These are phyloP conservation scores for Semnornis frantzii DNA, from an alignment of 2,113 vertebrate species.

Conservation along the genomic window DNA sequence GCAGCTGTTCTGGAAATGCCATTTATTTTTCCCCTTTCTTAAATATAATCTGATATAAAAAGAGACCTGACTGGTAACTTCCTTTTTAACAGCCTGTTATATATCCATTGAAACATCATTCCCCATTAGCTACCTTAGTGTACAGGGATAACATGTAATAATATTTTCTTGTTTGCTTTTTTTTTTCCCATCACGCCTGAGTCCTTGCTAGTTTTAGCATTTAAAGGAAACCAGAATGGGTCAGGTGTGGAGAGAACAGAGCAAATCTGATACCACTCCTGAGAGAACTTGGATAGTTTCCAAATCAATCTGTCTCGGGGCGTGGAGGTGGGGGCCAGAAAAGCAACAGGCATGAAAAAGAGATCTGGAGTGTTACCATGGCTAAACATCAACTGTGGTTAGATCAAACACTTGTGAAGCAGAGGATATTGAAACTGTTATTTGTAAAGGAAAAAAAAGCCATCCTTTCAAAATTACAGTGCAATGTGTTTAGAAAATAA, in stretches of 20 bases:
- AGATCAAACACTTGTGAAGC: conserved; percentile 52
- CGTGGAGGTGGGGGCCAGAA: background rate
- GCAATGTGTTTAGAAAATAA: conserved; percentile 48
- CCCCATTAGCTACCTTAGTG: background rate
- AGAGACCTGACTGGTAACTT: background rate
- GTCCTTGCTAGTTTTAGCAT: background rate
- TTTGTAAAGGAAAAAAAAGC: conserved; percentile 43
- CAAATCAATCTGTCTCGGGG: conserved; percentile 33
- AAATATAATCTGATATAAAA: conserved; percentile 1
- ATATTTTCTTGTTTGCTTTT: conserved; percentile 1
- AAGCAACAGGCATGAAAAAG: conserved; percentile 42
- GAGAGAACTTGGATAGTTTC: conserved; percentile 36
- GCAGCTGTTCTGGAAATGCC: background rate
- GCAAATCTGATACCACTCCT: conserved; percentile 15
- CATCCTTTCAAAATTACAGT: background rate
- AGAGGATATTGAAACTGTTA: conserved; percentile 24
- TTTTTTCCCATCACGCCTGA: background rate
- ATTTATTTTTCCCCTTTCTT: background rate
- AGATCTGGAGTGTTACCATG: conserved; percentile 29
- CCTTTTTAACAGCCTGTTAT: background rate
- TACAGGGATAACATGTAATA: background rate
- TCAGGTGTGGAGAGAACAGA: conserved; percentile 44
- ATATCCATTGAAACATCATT: background rate
- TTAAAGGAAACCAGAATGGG: conserved; percentile 28
- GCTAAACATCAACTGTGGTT: conserved; percentile 52